These are phyloP conservation scores for Morpho helenor DNA, from an alignment of 2,888 invertebrate genomes.

Conservation along the genomic window DNA sequence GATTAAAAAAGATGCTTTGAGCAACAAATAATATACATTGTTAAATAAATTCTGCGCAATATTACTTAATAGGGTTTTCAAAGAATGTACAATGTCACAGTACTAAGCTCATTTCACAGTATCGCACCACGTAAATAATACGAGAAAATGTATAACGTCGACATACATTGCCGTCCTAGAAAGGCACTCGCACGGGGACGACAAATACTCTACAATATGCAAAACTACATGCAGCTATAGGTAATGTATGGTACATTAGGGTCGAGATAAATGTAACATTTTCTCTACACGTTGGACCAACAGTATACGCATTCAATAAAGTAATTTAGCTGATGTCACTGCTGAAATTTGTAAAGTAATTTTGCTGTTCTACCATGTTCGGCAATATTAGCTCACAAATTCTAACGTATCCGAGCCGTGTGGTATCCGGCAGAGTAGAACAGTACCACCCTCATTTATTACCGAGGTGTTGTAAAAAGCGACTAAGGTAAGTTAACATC, in stretches of 20 bases:
- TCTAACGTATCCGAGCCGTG: too few relatives aligned
- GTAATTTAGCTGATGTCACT: neutral
- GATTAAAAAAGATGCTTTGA: too few relatives aligned
- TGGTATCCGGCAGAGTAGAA: too few relatives aligned
- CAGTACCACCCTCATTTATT: too few relatives aligned
- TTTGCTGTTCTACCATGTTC: too few relatives aligned
- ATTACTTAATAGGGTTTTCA: neutral
- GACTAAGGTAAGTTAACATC: too few relatives aligned
- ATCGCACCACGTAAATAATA: conserved; percentile 8
- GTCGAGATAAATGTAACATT: neutral
- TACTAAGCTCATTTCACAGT: conserved; percentile 1
- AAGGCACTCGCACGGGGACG: conserved; percentile 13
- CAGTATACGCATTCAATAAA: conserved; percentile 1
- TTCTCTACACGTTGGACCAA: neutral
- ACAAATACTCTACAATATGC: conserved; percentile 15
- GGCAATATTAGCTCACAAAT: too few relatives aligned
- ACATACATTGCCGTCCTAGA: conserved; percentile 17
- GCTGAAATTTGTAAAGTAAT: neutral
- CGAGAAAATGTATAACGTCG: conserved; percentile 8
- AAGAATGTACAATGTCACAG: neutral
- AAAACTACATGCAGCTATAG: conserved; percentile 9
- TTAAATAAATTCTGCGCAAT: too few relatives aligned
- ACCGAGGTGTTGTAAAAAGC: too few relatives aligned
- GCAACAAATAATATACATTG: too few relatives aligned
- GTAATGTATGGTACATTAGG: conserved; percentile 8